Base-by-base conservation (phyloP, 2,888 invertebrate genomes). In the Thera obeliscata region DNA sequence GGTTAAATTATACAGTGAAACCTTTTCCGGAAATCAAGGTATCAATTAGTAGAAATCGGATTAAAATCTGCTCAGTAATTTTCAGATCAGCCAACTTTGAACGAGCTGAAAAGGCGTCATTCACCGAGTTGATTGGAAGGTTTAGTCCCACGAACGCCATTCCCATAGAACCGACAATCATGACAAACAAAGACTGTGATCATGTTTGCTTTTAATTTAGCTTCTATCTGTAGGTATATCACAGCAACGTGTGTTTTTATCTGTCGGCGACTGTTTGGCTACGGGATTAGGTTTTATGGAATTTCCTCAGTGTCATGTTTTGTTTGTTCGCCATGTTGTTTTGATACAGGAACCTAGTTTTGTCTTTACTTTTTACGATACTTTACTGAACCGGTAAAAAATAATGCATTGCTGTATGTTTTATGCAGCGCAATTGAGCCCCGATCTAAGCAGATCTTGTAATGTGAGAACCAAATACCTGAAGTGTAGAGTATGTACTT, bases 191-290 rank as follows among this genome's bases (percentile, higher is more conserved):
- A 67, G 49, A 61, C 58, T 67, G 61, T 75, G 73, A 81, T 81
- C 70, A 67, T 86, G 82, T 87, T 88, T 86, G 78, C 80, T 75
- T 87, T 86, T 83, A 80, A 87, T 88, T 83, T 78, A 73, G 76
- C 78, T 48, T 79, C 76, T 74, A 77, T 78, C 75, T 75, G 78
- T 78, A 7, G 2, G n/a, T 78, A 22, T 80, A 70, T 58, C 62
- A 56, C 2, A 12, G 36, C 43, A 9, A 22, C 41, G 55, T 60
- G 41, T 63, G n/a, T 64, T 66, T 66, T 66, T 59, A 56, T 63
- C 38, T 58, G 36, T 46, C 12, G 38, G 35, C 36, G 12, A 57
- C 46, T 66, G 48, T 54, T 69, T 68, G 63, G 61, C 49, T 68
- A 66, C 55, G 41, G 55, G 48, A 69, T 69, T 72, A 66, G 22